Conservation (phyloP, 64 coral and sea anemone genomes). For the Dendrophyllia cribrosa region DNA sequence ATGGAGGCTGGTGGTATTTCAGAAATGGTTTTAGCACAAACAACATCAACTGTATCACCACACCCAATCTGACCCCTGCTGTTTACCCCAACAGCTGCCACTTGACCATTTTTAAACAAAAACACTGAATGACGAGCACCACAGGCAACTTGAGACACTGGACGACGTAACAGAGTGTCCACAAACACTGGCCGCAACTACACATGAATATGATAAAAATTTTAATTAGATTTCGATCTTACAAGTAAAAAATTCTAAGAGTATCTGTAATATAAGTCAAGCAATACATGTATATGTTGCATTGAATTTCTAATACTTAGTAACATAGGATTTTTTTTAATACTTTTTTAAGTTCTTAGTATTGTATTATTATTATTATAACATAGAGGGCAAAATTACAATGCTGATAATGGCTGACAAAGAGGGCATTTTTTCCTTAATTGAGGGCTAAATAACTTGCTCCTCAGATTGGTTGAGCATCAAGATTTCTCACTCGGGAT, state of each 20-base stretch:
- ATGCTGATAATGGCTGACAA: no score
- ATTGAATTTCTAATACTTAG: no score
- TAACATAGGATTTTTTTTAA: no score
- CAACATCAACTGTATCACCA: slow-evolving; percentile 66
- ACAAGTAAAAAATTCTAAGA: neutral
- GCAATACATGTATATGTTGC: no score
- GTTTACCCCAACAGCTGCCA: slow-evolving; percentile 93
- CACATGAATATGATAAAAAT: neutral
- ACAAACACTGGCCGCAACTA: slow-evolving; percentile 85
- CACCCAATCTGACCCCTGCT: slow-evolving; percentile 90
- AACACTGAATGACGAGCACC: slow-evolving; percentile 95
- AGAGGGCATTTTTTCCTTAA: no score
- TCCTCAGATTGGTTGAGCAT: no score
- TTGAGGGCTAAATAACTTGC: no score
- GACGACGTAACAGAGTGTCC: slow-evolving; percentile 83
- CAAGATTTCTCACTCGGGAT: no score
- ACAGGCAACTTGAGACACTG: slow-evolving; percentile 88
- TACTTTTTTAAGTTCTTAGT: no score
- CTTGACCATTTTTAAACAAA: slow-evolving; percentile 76
- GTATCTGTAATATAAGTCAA: no score
- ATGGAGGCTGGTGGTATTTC: slow-evolving; percentile 57
- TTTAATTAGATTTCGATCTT: neutral
- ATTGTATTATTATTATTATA: no score
- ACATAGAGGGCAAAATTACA: no score
- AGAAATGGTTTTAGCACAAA: slow-evolving; percentile 72